phyloP scores from a whole-genome alignment of 1,140 invertebrate species.

The Brachionus angularis region DNA sequence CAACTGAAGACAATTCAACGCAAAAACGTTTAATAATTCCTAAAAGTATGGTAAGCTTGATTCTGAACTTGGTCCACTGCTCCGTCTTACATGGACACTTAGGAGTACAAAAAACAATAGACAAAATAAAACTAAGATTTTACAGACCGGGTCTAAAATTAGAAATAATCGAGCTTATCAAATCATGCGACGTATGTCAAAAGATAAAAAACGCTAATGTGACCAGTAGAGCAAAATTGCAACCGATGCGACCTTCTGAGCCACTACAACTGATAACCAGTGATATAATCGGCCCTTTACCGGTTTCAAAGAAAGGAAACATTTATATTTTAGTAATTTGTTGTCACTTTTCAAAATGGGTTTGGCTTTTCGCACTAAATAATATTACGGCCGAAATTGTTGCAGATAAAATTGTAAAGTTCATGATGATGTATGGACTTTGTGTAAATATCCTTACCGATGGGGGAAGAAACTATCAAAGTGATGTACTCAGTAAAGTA shows the following conservation, averaged over 20 bases:
- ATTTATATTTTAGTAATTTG: constrained; percentile 52
- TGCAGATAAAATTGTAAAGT: constrained; percentile 14
- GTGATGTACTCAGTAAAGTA: constrained; percentile 38
- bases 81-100: too few relatives aligned
- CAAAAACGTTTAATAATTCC: background rate
- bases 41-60: constrained; percentile 38
- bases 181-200: constrained; percentile 8
- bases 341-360: constrained; percentile 56
- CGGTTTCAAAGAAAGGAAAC: constrained; percentile 45
- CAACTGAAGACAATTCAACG: too few relatives aligned
- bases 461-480: constrained; percentile 45
- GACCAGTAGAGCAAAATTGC: background rate
- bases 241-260: background rate
- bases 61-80: too few relatives aligned
- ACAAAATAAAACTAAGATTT: too few relatives aligned
- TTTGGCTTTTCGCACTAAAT: too few relatives aligned
- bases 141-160: background rate
- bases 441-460: constrained; percentile 13
- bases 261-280: background rate
- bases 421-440: background rate
- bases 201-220: background rate
- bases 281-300: constrained; percentile 46
- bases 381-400: constrained; percentile 3
- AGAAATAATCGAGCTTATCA: background rate
- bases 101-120: background rate